Base-by-base conservation (phyloP, 1,140 invertebrate genomes). In the Caerostris darwini region DNA sequence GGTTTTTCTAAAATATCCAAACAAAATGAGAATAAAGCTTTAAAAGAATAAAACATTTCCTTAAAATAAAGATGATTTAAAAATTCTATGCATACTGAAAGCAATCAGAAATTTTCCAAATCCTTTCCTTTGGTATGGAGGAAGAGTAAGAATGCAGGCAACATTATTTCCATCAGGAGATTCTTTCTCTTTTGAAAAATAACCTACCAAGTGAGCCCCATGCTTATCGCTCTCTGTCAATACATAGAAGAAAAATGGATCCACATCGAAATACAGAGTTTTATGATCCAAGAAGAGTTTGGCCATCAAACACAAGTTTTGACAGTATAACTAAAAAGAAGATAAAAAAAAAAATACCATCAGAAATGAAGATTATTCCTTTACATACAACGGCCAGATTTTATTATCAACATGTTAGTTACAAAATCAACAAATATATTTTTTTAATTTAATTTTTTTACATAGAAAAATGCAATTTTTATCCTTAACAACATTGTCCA, bases 151-250 rank as follows among this genome's bases (percentile, higher is more conserved):
- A 95, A 99, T 99, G 96, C 99, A 99, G 10, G 99, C 99, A 17
- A 99, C 98, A 96, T 99, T 99, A 95, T 99, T 99, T 3, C 98
- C 98, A 97, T 99, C 99, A 1, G 98, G 98, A n/a, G 99, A 99
- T 96, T 99, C 98, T 96, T 99, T 99, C 96, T 99, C 99, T 97
- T 99, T 99, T 50, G 99, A 99, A 96, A 99, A 99, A 96, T 99
- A 99, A 54, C 99, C 99, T 94, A 99, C 99, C 95, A 99, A 96
- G 96, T 99, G 99, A 34, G 98, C 98, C 59, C 99, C 99, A 94
- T 98, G 97, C 96, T 98, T 98, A 95, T 99, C 99, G 53, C 99
- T 98, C 96, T 99, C 99, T 96, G 98, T 99, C 4, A 99, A 96
- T 95, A 99, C 98, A 95, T 99, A 99, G 96, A 99, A 99, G 64